Percentiles rank a stretch among this genome's conserved stretches.
Conservation (phyloP, 2,113 vertebrate genomes). For the Semicossyphus pulcher region DNA sequence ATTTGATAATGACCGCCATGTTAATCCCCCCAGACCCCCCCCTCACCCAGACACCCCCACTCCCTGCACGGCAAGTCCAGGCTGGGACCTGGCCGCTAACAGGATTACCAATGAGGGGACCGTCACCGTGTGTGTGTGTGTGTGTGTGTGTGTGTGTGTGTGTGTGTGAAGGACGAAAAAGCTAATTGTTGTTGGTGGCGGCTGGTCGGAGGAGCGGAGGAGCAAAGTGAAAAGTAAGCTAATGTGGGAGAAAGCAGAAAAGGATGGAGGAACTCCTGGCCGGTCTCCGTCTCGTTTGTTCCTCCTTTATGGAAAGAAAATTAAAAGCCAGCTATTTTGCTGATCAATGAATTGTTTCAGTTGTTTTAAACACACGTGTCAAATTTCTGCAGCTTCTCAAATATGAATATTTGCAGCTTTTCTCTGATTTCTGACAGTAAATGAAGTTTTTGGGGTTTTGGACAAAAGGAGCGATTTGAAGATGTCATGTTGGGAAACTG, state of each 20-base stretch:
- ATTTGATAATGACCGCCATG: conserved; percentile 86
- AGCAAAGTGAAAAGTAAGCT: conserved; percentile 29
- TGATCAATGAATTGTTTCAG: too few relatives aligned
- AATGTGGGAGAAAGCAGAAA: conserved; percentile 27
- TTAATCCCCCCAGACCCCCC: conserved; percentile 82
- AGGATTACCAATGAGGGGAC: conserved; percentile 83
- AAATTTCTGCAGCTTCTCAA: too few relatives aligned
- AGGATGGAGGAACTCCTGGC: too few relatives aligned
- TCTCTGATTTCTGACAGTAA: too few relatives aligned
- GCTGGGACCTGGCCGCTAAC: conserved; percentile 82
- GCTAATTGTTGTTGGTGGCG: conserved; percentile 58
- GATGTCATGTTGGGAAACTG: too few relatives aligned
- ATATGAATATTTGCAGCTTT: too few relatives aligned
- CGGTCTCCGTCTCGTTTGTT: too few relatives aligned
- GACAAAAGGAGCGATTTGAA: too few relatives aligned
- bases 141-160: conserved; percentile 5
- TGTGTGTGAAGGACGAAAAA: conserved; percentile 13
- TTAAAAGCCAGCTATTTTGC: too few relatives aligned
- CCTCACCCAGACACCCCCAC: conserved; percentile 45
- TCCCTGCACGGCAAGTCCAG: conserved; percentile 62
- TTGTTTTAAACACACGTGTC: too few relatives aligned
- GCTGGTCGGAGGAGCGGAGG: conserved; percentile 29
- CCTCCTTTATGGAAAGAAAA: too few relatives aligned
- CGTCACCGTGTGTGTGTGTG: conserved; percentile 22
- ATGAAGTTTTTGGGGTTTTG: too few relatives aligned